Evolutionary conservation across 2,888 invertebrate genomes (phyloP).

Genomic region (Lasioglossum zephyrum): DNA sequence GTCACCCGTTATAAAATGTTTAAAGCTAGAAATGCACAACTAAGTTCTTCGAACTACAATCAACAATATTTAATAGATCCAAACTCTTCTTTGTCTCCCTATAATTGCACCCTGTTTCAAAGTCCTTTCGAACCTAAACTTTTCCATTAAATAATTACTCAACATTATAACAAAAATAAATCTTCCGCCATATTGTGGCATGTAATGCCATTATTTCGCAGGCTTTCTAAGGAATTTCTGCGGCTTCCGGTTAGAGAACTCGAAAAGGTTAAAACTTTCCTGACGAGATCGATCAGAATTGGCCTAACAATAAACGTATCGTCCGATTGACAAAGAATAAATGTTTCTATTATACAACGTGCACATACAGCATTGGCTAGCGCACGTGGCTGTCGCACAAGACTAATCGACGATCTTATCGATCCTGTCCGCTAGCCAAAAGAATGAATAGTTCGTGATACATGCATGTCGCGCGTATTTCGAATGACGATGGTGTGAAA

Average conservation of each 20-base stretch:
- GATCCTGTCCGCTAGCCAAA: slow-evolving; percentile 17
- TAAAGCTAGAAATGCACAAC: neutral
- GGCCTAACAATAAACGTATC: neutral
- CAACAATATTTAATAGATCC: neutral
- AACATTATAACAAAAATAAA: neutral
- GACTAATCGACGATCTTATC: slow-evolving; percentile 26
- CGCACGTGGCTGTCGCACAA: slow-evolving; percentile 7
- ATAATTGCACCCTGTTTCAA: neutral
- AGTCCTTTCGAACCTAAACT: neutral
- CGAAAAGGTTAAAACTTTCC: neutral
- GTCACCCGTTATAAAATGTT: neutral
- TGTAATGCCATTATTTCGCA: neutral
- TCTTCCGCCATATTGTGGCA: neutral
- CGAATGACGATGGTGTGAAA: neutral
- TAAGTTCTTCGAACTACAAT: neutral
- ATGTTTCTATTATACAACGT: neutral
- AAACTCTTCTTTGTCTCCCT: neutral
- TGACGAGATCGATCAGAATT: neutral
- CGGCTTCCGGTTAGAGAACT: neutral
- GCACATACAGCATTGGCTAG: neutral
- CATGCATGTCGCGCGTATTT: slow-evolving; percentile 11
- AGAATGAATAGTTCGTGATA: slow-evolving; percentile 20
- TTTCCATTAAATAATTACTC: neutral
- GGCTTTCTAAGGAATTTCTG: neutral
- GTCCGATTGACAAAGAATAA: neutral